phyloP scores from a whole-genome alignment of 1,140 invertebrate genomes.

The Pomacea maculata region DNA sequence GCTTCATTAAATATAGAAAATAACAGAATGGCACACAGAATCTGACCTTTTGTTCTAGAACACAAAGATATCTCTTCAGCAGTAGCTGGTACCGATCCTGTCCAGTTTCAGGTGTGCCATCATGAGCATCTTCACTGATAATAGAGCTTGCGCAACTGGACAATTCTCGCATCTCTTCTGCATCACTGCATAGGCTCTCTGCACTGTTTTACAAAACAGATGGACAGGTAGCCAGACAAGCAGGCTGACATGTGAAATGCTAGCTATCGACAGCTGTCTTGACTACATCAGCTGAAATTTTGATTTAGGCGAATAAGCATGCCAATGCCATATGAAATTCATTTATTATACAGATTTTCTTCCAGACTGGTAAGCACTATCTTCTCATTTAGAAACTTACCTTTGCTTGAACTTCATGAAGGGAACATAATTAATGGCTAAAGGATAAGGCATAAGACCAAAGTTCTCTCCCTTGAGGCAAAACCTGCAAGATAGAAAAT shows the following conservation, averaged over 20 bases:
- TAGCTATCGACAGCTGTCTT: too few species aligned
- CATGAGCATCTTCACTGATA: constrained; percentile 25
- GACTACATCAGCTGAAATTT: too few species aligned
- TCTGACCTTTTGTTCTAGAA: constrained; percentile 48
- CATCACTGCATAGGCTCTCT: constrained; percentile 31
- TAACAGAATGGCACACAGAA: background rate
- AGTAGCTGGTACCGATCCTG: constrained; percentile 35
- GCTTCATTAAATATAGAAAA: too few species aligned
- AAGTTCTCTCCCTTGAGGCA: constrained; percentile 48
- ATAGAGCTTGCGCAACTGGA: constrained; percentile 28
- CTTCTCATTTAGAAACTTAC: constrained; percentile 23
- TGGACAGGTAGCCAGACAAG: background rate
- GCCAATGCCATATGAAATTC: too few species aligned
- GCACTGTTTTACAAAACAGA: constrained; percentile 13
- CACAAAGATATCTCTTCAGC: constrained; percentile 37
- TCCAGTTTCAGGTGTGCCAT: constrained; percentile 25
- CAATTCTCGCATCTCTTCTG: constrained; percentile 28
- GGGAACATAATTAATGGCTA: constrained; percentile 44
- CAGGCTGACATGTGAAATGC: too few species aligned
- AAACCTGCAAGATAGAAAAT: constrained; percentile 38
- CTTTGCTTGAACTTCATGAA: constrained; percentile 48
- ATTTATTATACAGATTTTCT: too few species aligned
- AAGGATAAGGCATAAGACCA: constrained; percentile 29
- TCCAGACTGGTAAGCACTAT: too few species aligned
- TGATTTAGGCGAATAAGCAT: too few species aligned